Percentiles rank a stretch among this genome's conserved stretches.
These are phyloP conservation scores for Spheniscus mendiculus DNA, from an alignment of 2,113 vertebrate species.

Conservation along the genomic window DNA sequence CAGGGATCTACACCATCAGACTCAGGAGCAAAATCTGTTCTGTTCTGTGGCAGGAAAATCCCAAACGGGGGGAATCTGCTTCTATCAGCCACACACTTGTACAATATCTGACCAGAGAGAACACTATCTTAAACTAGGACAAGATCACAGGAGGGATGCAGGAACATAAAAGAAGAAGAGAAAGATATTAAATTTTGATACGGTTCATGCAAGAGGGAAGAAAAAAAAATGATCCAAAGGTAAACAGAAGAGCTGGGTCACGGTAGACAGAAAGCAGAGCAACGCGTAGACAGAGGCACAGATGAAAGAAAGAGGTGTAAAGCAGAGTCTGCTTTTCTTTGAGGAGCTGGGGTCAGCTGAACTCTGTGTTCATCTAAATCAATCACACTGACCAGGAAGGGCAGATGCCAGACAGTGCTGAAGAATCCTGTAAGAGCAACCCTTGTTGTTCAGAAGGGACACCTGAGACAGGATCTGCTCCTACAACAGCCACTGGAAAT, in stretches of 20 bases:
- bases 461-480: neutral
- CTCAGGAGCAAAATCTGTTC: neutral
- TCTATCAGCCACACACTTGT: neutral
- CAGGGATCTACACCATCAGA: neutral
- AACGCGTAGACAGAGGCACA: accelerated
- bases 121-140: accelerated
- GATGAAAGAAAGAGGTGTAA: neutral
- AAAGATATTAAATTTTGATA: neutral
- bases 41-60: neutral
- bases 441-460: neutral
- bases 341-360: neutral
- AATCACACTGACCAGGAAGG: neutral
- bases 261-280: neutral
- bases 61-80: neutral
- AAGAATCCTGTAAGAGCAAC: neutral
- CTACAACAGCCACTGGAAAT: neutral
- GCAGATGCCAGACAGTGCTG: neutral
- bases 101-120: neutral
- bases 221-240: neutral
- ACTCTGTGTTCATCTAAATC: neutral
- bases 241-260: neutral
- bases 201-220: accelerated
- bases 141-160: neutral
- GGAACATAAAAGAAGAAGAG: neutral
- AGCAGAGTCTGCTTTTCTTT: neutral